Conservation (phyloP, 1,140 invertebrate genomes). For the Drosophila quadrilineata region DNA sequence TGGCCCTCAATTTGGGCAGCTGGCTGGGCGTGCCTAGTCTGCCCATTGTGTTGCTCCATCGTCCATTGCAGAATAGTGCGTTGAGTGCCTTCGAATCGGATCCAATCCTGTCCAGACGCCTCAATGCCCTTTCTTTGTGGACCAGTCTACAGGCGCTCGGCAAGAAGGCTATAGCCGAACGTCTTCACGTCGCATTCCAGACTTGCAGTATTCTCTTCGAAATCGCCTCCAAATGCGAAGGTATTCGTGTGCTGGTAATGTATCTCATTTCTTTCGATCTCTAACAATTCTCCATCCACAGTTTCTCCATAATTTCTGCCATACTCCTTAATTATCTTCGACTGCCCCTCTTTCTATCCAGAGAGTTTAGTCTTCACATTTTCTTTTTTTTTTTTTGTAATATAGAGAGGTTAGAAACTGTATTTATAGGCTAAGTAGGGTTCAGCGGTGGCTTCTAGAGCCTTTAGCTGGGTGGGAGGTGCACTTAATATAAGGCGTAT, state of each 20-base stretch:
- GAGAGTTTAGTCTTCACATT: too few species aligned
- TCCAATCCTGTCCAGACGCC: conserved; percentile 83
- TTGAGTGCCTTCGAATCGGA: conserved; percentile 88
- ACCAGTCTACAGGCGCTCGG: conserved; percentile 89
- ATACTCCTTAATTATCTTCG: too few species aligned
- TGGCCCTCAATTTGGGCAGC: conserved; percentile 91
- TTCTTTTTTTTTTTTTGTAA: too few species aligned
- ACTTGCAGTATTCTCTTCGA: conserved; percentile 88
- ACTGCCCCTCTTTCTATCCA: too few species aligned
- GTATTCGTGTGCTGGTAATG: conserved; percentile 88
- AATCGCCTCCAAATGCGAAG: conserved; percentile 86
- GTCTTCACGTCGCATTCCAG: conserved; percentile 89
- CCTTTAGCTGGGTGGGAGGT: too few species aligned
- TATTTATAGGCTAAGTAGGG: too few species aligned
- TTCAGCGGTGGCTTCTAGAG: too few species aligned
- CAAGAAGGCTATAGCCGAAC: conserved; percentile 87
- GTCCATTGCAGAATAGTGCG: conserved; percentile 85
- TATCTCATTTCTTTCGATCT: background rate
- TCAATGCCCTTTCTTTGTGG: conserved; percentile 92
- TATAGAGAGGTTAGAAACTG: too few species aligned
- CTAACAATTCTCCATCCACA: background rate
- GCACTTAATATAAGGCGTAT: too few species aligned
- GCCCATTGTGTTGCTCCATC: conserved; percentile 87
- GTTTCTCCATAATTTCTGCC: too few species aligned
- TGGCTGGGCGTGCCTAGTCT: conserved; percentile 96